A percentile compares a stretch with the other conserved stretches of the same genome.
These are phyloP conservation scores for Boloria selene DNA, from an alignment of 2,888 invertebrate species.

Conservation along the genomic window DNA sequence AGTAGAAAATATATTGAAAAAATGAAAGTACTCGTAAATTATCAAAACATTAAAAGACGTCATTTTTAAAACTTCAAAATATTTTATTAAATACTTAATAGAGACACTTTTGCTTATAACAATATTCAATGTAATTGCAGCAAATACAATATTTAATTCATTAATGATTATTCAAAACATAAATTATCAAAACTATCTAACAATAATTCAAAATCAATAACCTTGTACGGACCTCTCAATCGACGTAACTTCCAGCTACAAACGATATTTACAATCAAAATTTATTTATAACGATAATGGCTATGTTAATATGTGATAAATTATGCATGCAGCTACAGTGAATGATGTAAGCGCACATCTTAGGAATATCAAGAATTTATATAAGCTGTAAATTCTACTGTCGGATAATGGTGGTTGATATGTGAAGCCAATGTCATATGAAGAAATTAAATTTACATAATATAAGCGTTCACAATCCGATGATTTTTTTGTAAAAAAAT, in stretches of 20 bases:
- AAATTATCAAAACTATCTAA: not conserved
- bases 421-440: not conserved
- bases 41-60: too few relatives aligned
- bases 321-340: conserved; percentile 17
- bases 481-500: too few relatives aligned
- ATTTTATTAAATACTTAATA: too few relatives aligned
- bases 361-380: conserved; percentile 9
- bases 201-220: not conserved
- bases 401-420: not conserved
- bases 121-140: too few relatives aligned
- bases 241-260: conserved; percentile 15
- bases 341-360: conserved; percentile 21
- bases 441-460: too few relatives aligned
- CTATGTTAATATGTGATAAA: conserved; percentile 23
- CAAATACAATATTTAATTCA: too few relatives aligned
- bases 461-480: too few relatives aligned
- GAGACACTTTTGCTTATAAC: too few relatives aligned
- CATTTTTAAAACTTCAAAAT: too few relatives aligned
- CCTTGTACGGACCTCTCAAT: conserved; percentile 11
- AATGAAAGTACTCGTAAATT: too few relatives aligned
- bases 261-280: conserved; percentile 3
- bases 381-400: not conserved
- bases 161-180: not conserved
- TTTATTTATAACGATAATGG: conserved; percentile 10
- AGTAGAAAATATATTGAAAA: too few relatives aligned